Evolutionary conservation across 2,113 vertebrate genomes (phyloP), one percentile per base, ranked within the genome.

Genomic region (Hiodon alosoides): DNA sequence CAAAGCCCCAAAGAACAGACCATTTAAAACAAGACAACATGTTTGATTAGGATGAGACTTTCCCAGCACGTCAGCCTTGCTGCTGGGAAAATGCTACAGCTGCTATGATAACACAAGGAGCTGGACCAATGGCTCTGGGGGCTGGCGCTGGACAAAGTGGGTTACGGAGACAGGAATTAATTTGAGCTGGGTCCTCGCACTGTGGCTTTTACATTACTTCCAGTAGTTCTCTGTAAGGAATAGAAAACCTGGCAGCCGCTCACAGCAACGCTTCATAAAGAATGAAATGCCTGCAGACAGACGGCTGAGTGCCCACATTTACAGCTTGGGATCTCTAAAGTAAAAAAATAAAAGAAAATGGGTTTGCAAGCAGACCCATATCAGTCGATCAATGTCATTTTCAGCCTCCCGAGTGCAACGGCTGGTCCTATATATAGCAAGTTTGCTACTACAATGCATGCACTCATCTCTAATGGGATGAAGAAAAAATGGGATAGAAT

Each of bases 1-100:
- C 17, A 47, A 68, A 51, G 48, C 67, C 67, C 48, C 46, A 48
- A 69, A 62, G 74, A 62, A 16, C 60, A 54, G 67, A 62, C n/a
- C 67, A 61, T 67, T 76, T 60, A 61, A 75, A 61, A 1, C n/a
- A 59, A 76, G 48, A 76, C 66, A 76, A 69, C 66, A 76, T 17
- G 67, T 76, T 59, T 69, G 67, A 69, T 69, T 76, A 62, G 67
- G 10, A 31, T 69, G 69, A 67, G 58, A 61, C 46, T 53, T 61
- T 52, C 52, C 10, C 13, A 52, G 48, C 6, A 11, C 5, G 48
- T 6, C 59, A 17, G 53, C 73, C 53, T 55, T 50, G 51, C 46
- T 47, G n/a, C 54, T 47, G 65, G 54, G 73, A 51, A 75, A 75
- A 75, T 57, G 67, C 57, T 75, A 67, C 53, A 10, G 65, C 8